phyloP scores from a whole-genome alignment of 2,113 vertebrate genomes.

The Morone saxatilis region DNA sequence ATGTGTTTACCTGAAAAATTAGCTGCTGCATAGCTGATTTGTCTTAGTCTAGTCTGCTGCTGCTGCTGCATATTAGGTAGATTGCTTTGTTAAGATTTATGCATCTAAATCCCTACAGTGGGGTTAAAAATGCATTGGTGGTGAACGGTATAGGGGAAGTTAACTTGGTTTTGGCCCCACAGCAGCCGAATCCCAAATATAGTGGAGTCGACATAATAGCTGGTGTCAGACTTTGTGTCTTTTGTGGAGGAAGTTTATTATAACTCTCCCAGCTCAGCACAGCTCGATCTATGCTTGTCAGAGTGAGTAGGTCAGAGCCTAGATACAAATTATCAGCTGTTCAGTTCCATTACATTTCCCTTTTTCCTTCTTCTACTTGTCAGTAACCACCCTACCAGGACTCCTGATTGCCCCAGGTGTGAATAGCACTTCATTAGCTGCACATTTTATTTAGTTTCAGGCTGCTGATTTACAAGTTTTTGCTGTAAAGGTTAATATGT shows the following conservation, averaged over 20 bases:
- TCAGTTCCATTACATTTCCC: too few species aligned
- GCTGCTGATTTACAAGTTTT: too few species aligned
- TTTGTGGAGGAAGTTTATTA: too few species aligned
- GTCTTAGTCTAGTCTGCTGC: too few species aligned
- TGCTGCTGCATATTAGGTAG: background rate
- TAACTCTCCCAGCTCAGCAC: too few species aligned
- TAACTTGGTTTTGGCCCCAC: too few species aligned
- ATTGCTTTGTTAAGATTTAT: background rate
- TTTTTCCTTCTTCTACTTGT: background rate
- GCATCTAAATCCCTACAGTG: too few species aligned
- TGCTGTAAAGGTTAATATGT: too few species aligned
- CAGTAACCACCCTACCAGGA: background rate
- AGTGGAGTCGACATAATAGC: background rate
- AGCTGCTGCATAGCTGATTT: background rate
- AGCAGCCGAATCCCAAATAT: background rate
- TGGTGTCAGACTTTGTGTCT: background rate
- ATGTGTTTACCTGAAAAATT: background rate
- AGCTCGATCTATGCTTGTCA: background rate
- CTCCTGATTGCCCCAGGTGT: background rate
- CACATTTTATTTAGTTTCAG: too few species aligned
- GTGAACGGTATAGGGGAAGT: background rate
- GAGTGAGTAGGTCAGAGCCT: background rate
- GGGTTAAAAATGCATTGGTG: background rate
- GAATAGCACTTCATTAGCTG: too few species aligned
- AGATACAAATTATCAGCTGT: too few species aligned